These are phyloP conservation scores for Centropyge bicolor DNA, from an alignment of 2,797 vertebrate species.

Conservation along the genomic window DNA sequence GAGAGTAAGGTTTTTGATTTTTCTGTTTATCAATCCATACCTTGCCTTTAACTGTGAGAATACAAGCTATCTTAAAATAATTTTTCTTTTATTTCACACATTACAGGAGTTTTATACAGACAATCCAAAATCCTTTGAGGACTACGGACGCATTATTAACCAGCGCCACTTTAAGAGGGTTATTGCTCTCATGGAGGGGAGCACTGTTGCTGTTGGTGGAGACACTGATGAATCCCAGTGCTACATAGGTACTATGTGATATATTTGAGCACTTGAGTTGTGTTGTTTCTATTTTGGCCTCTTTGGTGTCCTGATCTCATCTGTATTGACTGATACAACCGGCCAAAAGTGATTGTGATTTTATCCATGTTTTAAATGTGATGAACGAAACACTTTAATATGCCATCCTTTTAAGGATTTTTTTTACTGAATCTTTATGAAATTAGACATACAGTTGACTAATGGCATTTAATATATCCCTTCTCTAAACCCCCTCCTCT, in stretches of 20 bases:
- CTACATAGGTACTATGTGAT: slow-evolving; percentile 85
- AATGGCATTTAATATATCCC: background rate
- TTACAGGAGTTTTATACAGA: slow-evolving; percentile 92
- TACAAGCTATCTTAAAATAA: background rate
- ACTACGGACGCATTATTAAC: slow-evolving; percentile 91
- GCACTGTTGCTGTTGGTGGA: slow-evolving; percentile 88
- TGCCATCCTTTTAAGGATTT: background rate
- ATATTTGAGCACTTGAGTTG: background rate
- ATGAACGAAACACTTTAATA: too few relatives aligned
- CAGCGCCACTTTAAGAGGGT: slow-evolving; percentile 89
- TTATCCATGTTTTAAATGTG: too few relatives aligned
- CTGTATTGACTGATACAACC: too few relatives aligned
- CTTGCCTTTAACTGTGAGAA: background rate
- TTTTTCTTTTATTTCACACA: background rate
- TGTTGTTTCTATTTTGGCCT: background rate
- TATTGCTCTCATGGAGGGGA: slow-evolving; percentile 86
- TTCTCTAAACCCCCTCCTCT: background rate
- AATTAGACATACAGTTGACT: too few relatives aligned
- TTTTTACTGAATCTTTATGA: too few relatives aligned
- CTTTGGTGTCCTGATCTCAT: background rate
- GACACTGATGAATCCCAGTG: slow-evolving; percentile 85
- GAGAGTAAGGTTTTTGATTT: background rate
- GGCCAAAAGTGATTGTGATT: background rate
- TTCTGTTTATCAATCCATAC: background rate
- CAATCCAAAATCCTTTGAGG: slow-evolving; percentile 87